Conservation (phyloP, 1,140 invertebrate genomes). For the Hermatobates lingyangjiaoensis region DNA sequence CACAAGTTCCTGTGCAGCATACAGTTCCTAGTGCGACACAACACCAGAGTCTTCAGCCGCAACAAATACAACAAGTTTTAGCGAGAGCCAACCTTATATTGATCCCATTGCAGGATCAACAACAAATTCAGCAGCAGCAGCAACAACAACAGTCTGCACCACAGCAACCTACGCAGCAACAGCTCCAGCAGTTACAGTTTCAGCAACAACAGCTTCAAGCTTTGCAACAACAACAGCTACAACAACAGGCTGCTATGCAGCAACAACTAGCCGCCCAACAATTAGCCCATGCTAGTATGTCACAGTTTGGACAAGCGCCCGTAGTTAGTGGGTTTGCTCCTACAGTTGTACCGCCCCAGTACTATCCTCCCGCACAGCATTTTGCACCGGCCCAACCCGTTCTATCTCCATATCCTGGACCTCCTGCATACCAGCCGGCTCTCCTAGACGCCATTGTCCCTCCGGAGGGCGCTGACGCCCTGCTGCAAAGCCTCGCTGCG, state of each 20-base stretch:
- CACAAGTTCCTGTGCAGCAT: slow-evolving; percentile 25
- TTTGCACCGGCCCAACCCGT: too few species aligned
- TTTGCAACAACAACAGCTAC: slow-evolving; percentile 24
- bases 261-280: slow-evolving; percentile 16
- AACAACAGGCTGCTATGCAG: slow-evolving; percentile 15
- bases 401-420: too few species aligned
- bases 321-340: slow-evolving; percentile 26
- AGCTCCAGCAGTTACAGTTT: slow-evolving; percentile 25
- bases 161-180: slow-evolving; percentile 26
- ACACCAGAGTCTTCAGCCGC: slow-evolving; percentile 30
- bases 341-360: slow-evolving; percentile 25
- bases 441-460: too few species aligned
- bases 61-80: slow-evolving; percentile 32
- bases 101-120: slow-evolving; percentile 24
- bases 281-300: slow-evolving; percentile 24
- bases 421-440: too few species aligned
- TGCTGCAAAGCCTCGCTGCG: slow-evolving; percentile 27
- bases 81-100: slow-evolving; percentile 23
- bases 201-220: slow-evolving; percentile 25
- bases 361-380: slow-evolving; percentile 6
- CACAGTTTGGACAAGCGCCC: slow-evolving; percentile 9
- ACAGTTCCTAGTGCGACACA: slow-evolving; percentile 11
- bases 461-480: slow-evolving; percentile 21
- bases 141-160: slow-evolving; percentile 23
- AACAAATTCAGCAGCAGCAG: slow-evolving; percentile 28